These are phyloP conservation scores for Chaetorhynchus papuensis DNA, from an alignment of 2,113 vertebrate species.

Conservation along the genomic window DNA sequence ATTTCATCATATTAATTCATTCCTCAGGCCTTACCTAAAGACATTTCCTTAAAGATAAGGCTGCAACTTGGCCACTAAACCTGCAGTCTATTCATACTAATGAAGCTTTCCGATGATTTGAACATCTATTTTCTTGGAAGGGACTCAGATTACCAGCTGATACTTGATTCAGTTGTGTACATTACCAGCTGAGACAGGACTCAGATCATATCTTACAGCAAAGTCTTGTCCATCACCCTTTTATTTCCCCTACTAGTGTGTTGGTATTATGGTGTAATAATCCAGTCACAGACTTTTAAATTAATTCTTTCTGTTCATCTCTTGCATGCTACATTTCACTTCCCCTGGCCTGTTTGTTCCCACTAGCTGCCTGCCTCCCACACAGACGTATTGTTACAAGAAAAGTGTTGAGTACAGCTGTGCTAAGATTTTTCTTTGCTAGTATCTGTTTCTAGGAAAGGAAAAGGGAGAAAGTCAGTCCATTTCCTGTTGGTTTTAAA, in stretches of 20 bases:
- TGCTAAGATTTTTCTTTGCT: constrained; percentile 53
- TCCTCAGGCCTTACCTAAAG: neutral
- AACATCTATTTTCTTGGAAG: neutral
- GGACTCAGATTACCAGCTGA: neutral
- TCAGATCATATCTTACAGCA: neutral
- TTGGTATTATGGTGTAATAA: neutral
- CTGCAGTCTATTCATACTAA: neutral
- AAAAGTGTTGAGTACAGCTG: constrained; percentile 58
- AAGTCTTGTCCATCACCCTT: neutral
- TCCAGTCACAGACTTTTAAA: neutral
- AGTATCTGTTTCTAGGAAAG: constrained; percentile 64
- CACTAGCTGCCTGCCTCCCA: constrained; percentile 40
- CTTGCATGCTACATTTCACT: constrained; percentile 11
- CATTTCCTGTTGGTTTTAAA: constrained; percentile 69
- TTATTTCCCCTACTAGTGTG: neutral
- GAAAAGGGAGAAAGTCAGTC: constrained; percentile 63
- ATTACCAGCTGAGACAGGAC: neutral
- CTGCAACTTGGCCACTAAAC: neutral
- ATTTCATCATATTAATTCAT: neutral
- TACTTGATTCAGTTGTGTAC: neutral
- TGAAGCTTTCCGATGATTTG: neutral
- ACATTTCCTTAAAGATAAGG: neutral
- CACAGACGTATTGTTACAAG: constrained; percentile 44
- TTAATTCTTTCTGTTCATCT: constrained; percentile 17
- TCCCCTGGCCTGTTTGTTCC: constrained; percentile 43